Base-by-base conservation (phyloP, 2,888 invertebrate species). In the Orthosia gothica region DNA sequence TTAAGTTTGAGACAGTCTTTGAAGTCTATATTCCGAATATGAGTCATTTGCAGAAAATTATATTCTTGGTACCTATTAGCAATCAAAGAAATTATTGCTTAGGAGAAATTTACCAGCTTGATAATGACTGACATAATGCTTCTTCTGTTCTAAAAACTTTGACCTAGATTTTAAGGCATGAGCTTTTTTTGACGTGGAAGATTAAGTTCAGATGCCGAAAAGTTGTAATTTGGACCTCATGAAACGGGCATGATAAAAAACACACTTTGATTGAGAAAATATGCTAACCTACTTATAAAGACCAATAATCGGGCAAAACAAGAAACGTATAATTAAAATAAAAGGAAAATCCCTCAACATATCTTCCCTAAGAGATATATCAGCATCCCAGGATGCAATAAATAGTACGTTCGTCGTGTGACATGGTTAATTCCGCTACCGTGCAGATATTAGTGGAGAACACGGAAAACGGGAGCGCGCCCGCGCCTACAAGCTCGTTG, bases 351-450 rank as follows among this genome's bases (percentile, higher is more conserved):
- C 9, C 18, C 16, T 52, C 52, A 50, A 16, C 54, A 32, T 20
- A 68, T 47, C 20, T 52, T 23, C 32, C 23, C 5, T 40, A 50
- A 57, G 3, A 63, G 9, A 55, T 26, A 52, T n/a, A 77, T 45
- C 45, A 26, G 26, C 49, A 65, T 52, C 9, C n/a, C 20, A 58
- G 62, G 69, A 79, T 63, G 49, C 65, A 50, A 63, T 62, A 70
- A 76, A 70, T 74, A 63, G 12, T 67, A 62, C 49, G 26, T 58
- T 58, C 40, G 50, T 23, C 26, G 55, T 57, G 50, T 62, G 65
- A 71, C 78, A 65, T 65, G 61, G 64, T 80, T 82, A 77, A 82
- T 79, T 84, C 76, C 62, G 57, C 65, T 75, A 72, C 76, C 76
- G 73, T 65, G 55, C 77, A 65, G 59, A 76, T 84, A 74, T 78